Percentiles rank a stretch among this genome's conserved stretches.
These are phyloP conservation scores for Oedothorax gibbosus DNA, from an alignment of 1,140 invertebrate genomes.

Conservation along the genomic window DNA sequence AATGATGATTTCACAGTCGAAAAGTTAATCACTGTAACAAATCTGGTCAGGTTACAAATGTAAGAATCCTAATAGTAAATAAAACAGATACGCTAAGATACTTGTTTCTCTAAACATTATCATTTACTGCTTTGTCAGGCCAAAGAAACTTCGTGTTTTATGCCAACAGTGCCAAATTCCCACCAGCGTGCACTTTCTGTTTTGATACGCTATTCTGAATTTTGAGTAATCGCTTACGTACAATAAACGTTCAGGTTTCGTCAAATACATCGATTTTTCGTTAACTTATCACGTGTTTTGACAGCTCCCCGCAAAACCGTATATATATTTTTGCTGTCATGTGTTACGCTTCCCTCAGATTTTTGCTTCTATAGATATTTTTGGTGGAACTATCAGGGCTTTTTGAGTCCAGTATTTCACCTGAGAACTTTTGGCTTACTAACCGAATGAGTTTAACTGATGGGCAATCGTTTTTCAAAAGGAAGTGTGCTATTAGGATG, in stretches of 20 bases:
- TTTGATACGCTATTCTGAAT: conserved; percentile 41
- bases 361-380: conserved; percentile 27
- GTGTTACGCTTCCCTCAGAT: neutral
- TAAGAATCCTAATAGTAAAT: too few relatives aligned
- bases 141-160: too few relatives aligned
- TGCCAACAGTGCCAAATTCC: neutral
- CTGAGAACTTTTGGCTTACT: conserved; percentile 16
- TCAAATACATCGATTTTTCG: conserved; percentile 46
- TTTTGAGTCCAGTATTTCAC: neutral
- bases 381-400: conserved; percentile 30
- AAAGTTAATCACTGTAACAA: too few relatives aligned
- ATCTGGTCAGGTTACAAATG: too few relatives aligned
- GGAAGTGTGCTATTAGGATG: too few relatives aligned
- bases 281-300: conserved; percentile 43
- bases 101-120: too few relatives aligned
- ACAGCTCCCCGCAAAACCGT: conserved; percentile 27
- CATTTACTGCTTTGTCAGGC: too few relatives aligned
- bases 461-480: conserved; percentile 3
- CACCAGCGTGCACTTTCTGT: conserved; percentile 27
- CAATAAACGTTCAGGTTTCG: conserved; percentile 38
- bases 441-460: conserved; percentile 23
- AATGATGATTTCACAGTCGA: too few relatives aligned
- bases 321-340: conserved; percentile 36
- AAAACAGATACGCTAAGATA: too few relatives aligned
- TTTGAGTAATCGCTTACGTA: conserved; percentile 42